Evolutionary conservation across 2,888 invertebrate species (phyloP), one percentile per base, ranked within the genome.

Genomic region (Emmelina monodactyla): DNA sequence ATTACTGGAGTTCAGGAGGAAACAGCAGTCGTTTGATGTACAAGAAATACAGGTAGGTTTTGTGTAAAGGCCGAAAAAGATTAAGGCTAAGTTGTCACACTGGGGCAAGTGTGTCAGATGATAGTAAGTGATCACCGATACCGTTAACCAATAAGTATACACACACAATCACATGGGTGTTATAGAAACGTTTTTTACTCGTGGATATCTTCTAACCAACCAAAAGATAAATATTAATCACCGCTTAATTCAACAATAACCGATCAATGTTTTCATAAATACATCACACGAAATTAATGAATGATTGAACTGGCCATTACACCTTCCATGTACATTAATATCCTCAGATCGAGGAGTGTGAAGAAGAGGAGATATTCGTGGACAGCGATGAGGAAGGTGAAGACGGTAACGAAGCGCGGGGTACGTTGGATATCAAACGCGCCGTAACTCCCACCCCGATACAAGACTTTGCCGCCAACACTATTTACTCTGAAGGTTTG

Each of bases 21-120:
- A 78, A 39, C 79, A 79, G 44, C 75, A 72, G 46, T 79, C 79
- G 3, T 78, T 81, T 52, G 81, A 81, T 46, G 69, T 81, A 43
- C 78, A 79, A 58, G 78, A 19, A 6, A 19, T 25, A 9, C 25
- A 25, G 25, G 25, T 25, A n/a, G 4, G 25, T 9, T 7, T 25
- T 25, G 11, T n/a, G n/a, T n/a, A n/a, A n/a, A n/a, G n/a, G n/a
- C n/a, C n/a, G n/a, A n/a, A n/a, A n/a, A n/a, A n/a, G n/a, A n/a
- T n/a, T n/a, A n/a, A n/a, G n/a, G n/a, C n/a, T n/a, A n/a, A n/a
- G n/a, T n/a, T n/a, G n/a, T n/a, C n/a, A n/a, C n/a, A n/a, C n/a
- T n/a, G n/a, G n/a, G n/a, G n/a, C n/a, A n/a, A n/a, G n/a, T n/a
- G n/a, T n/a, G n/a, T n/a, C n/a, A n/a, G n/a, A n/a, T n/a, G n/a